Evolutionary conservation across 2,888 invertebrate species (phyloP).

Genomic region (Ariolimax columbianus): DNA sequence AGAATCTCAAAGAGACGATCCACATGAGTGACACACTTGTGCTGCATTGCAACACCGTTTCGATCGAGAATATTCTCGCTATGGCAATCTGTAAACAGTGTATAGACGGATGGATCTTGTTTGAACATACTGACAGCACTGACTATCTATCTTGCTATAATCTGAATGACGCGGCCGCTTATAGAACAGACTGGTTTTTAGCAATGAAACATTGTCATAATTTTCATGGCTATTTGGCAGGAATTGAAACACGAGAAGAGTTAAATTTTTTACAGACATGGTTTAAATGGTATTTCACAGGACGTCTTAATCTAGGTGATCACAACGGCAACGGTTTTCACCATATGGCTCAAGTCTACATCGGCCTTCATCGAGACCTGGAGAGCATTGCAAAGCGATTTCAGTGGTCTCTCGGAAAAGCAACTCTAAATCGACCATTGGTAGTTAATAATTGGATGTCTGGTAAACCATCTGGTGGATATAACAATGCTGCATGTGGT

Average conservation of each 20-base stretch:
- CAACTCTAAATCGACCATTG: not conserved
- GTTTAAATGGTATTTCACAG: not conserved
- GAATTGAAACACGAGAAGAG: not conserved
- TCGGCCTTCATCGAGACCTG: not conserved
- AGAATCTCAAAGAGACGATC: not conserved
- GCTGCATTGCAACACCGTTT: rapidly evolving
- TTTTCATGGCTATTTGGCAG: not conserved
- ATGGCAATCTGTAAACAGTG: not conserved
- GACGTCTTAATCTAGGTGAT: not conserved
- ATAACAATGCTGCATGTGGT: not conserved
- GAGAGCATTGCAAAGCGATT: not conserved
- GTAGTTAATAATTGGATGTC: not conserved
- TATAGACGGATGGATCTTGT: not conserved
- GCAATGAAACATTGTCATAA: not conserved
- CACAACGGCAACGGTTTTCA: not conserved
- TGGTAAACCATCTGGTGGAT: not conserved
- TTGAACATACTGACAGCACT: not conserved
- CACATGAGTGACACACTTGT: not conserved
- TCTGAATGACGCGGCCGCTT: not conserved
- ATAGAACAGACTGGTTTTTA: not conserved
- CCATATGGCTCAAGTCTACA: not conserved
- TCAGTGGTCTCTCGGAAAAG: not conserved
- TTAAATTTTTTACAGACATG: not conserved
- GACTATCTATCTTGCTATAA: not conserved
- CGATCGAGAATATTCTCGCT: not conserved